phyloP scores from a whole-genome alignment of 2,797 vertebrate species.

The Acipenser transmontanus region DNA sequence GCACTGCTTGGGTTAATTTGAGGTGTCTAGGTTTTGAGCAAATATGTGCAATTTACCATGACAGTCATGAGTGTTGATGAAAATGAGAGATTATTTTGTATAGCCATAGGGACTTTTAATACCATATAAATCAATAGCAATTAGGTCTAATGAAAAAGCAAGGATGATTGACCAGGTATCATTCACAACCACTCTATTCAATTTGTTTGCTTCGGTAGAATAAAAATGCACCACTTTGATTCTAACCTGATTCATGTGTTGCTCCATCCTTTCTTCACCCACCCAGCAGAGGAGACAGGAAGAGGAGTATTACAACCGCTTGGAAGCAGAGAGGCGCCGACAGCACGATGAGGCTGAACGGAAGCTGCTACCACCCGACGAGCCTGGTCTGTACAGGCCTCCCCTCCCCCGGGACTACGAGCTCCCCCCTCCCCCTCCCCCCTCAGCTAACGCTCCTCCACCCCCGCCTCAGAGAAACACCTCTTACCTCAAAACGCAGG shows the following conservation, averaged over 20 bases:
- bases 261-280: conserved; percentile 10
- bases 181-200: no score
- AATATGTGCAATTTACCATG: no score
- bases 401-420: conserved; percentile 92
- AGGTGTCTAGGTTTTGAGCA: no score
- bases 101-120: no score
- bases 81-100: no score
- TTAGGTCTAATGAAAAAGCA: no score
- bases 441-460: conserved; percentile 77
- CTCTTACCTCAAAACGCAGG: conserved; percentile 96
- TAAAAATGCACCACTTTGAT: no score
- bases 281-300: conserved; percentile 91
- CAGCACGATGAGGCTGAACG: conserved; percentile 91
- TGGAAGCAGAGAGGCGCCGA: conserved; percentile 92
- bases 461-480: conserved; percentile 94
- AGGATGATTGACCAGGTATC: no score
- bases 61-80: background rate
- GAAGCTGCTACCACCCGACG: conserved; percentile 86
- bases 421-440: conserved; percentile 62
- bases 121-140: no score
- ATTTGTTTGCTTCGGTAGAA: no score
- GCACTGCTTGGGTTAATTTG: no score
- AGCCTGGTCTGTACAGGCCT: conserved; percentile 93
- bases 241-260: no score
- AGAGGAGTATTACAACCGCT: conserved; percentile 91